Evolutionary conservation across 2,113 vertebrate genomes (phyloP), one percentile per base, ranked within the genome.

Genomic region (Neoarius graeffei): DNA sequence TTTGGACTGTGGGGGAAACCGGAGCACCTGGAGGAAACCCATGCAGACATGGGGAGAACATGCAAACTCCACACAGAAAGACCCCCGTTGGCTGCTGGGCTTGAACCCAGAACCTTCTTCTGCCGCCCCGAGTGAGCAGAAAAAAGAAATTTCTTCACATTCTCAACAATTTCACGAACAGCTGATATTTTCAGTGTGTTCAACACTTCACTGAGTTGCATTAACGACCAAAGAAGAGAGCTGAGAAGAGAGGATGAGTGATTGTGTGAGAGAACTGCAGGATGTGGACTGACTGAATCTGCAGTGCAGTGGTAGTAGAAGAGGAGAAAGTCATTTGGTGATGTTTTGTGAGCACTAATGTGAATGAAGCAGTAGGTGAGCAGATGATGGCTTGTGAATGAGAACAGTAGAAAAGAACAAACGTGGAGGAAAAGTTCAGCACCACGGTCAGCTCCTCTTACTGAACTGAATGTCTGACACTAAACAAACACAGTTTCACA

Each of bases 201-300:
- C 30, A 48, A 74, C 76, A 77, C 60, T 86, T 80, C n/a, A 86
- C 0, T n/a, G n/a, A 86, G n/a, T 86, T 80, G 59, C 76, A 86
- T 86, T 86, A 79, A 64, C 73, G 42, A 67, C 59, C 60, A 81
- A 56, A 77, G 52, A 48, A 48, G n/a, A 50, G 13, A 56, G 35
- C 83, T 54, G 15, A 50, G 52, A 76, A 52, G 73, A 9, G 81
- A 73, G 57, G 62, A 54, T 86, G 73, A 64, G 67, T 59, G 86
- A 87, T 52, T 69, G 50, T 82, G 48, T 23, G 56, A 27, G 73
- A 64, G 59, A 86, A 66, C 59, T 66, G 27, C 19, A 80, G 48
- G 59, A 86, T 0, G 17, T 11, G 35, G 25, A 64, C 35, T 62
- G 85, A 66, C 14, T 17, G n/a, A 84, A 67, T 27, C 13, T 19